Percentiles rank a stretch among this genome's conserved stretches.
phyloP scores from a whole-genome alignment of 2,113 vertebrate genomes.

The Podiceps cristatus region DNA sequence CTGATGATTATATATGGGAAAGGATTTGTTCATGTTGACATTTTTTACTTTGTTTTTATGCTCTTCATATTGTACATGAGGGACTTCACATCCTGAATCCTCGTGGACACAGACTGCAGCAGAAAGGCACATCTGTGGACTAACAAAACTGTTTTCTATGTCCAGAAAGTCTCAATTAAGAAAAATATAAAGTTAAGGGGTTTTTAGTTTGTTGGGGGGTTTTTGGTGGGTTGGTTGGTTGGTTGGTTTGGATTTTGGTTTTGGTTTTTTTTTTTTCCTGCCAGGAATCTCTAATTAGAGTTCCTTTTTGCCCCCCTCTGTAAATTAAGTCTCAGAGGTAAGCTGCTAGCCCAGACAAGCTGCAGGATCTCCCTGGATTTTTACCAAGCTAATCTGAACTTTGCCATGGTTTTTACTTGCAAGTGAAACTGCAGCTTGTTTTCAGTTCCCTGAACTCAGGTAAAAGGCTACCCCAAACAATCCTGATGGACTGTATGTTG shows the following conservation, averaged over 20 bases:
- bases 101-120: not conserved
- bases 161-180: not conserved
- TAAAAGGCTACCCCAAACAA: not conserved
- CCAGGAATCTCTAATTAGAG: not conserved
- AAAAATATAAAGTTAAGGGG: not conserved
- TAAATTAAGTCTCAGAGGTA: not conserved
- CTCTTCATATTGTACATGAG: not conserved
- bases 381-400: constrained; percentile 15
- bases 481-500: not conserved
- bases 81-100: not conserved
- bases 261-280: not conserved
- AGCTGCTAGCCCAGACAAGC: not conserved
- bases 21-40: not conserved
- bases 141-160: not conserved
- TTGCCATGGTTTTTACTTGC: not conserved
- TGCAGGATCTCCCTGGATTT: not conserved
- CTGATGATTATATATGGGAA: not conserved
- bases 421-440: not conserved
- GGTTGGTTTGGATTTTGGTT: not conserved
- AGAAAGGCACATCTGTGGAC: not conserved
- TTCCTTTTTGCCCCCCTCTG: not conserved
- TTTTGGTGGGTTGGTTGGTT: no score
- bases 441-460: not conserved
- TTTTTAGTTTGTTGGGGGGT: not conserved
- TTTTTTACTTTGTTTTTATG: not conserved